These are phyloP conservation scores for Dipodomys merriami DNA, from an alignment of 2,113 vertebrate species.

Conservation along the genomic window DNA sequence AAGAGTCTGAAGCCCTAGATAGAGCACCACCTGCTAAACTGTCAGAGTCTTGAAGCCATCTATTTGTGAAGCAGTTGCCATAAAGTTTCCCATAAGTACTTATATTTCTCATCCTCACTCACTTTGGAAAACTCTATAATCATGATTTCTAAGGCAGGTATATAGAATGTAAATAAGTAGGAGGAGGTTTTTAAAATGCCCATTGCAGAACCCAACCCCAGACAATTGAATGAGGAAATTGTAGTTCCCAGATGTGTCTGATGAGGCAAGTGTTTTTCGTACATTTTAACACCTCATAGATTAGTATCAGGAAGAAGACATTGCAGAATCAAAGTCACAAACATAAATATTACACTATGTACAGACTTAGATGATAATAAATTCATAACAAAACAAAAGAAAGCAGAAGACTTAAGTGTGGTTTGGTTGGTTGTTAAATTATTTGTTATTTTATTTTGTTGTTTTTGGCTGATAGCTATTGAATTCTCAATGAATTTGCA, in stretches of 20 bases:
- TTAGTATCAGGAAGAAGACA: neutral
- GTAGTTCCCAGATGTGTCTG: neutral
- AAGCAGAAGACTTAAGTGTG: neutral
- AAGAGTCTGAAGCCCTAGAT: neutral
- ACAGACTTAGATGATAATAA: neutral
- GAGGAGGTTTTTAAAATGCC: neutral
- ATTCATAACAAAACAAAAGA: neutral
- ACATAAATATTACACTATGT: neutral
- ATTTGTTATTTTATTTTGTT: neutral
- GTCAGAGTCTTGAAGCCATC: neutral
- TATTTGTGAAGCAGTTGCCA: neutral
- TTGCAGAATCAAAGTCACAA: slow-evolving; percentile 14
- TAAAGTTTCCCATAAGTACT: neutral
- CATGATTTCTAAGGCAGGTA: neutral
- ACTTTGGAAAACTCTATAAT: neutral
- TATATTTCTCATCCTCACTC: neutral
- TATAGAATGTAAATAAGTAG: neutral
- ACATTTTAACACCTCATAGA: neutral
- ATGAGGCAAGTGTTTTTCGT: neutral
- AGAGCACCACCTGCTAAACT: neutral
- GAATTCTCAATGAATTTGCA: neutral
- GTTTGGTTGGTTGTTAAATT: neutral
- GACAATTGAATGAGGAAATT: slow-evolving; percentile 9
- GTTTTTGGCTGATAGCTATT: neutral
- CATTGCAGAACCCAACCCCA: neutral